Conservation (phyloP, 2,797 vertebrate species). For the Pangasius djambal region DNA sequence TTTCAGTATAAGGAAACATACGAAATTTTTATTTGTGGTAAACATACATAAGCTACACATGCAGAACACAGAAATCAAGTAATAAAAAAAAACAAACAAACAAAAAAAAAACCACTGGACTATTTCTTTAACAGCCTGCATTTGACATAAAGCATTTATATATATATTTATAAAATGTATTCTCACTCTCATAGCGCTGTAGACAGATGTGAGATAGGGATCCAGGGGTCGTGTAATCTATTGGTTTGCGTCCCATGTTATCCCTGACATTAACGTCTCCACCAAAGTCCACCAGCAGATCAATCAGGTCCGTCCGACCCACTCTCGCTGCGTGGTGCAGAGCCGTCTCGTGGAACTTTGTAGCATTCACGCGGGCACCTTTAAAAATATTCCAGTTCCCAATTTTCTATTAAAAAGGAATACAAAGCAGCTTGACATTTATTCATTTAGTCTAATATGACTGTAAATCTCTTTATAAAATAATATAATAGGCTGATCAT, state of each 20-base stretch:
- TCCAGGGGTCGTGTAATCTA: slow-evolving; percentile 78
- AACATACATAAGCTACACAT: neutral
- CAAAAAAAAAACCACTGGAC: neutral
- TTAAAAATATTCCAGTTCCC: neutral
- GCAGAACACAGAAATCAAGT: neutral
- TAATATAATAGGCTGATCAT: neutral
- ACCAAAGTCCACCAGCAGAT: slow-evolving; percentile 87
- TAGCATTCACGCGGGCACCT: slow-evolving; percentile 89
- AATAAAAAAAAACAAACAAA: neutral
- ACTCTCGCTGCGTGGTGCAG: slow-evolving; percentile 87
- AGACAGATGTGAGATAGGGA: slow-evolving; percentile 77
- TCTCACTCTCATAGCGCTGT: slow-evolving; percentile 81
- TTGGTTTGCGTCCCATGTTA: slow-evolving; percentile 80
- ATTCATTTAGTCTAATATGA: neutral
- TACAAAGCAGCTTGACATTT: neutral
- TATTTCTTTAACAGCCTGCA: neutral
- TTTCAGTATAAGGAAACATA: neutral
- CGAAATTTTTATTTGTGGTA: neutral
- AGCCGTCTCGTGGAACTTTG: slow-evolving; percentile 87
- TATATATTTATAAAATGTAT: neutral
- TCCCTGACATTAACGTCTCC: slow-evolving; percentile 82
- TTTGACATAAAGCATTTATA: neutral
- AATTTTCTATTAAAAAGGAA: neutral
- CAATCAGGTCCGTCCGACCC: slow-evolving; percentile 76
- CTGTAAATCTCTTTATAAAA: neutral